A percentile compares a stretch with the other conserved stretches of the same genome.
phyloP scores from a whole-genome alignment of 2,113 vertebrate genomes.

The Lethenteron camtschaticum region DNA sequence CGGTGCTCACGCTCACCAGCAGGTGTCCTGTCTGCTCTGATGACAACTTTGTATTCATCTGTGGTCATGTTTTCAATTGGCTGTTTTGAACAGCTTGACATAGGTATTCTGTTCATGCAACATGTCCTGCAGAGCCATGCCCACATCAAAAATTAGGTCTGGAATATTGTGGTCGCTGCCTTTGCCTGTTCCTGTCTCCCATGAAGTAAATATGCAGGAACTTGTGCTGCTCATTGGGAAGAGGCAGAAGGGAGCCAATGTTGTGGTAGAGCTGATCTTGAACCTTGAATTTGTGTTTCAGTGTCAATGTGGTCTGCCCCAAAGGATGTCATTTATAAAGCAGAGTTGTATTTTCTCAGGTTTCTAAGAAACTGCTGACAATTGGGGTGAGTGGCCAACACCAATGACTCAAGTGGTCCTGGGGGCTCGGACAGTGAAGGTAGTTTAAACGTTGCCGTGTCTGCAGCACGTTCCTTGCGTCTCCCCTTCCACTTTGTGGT shows the following conservation, averaged over 20 bases:
- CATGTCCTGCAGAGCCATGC: background rate
- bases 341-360: too few relatives aligned
- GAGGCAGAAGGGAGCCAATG: background rate
- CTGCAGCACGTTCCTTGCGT: too few relatives aligned
- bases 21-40: background rate
- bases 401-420: too few relatives aligned
- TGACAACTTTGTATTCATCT: background rate
- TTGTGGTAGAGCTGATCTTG: background rate
- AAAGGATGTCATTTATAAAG: too few relatives aligned
- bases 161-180: background rate
- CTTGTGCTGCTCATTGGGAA: background rate
- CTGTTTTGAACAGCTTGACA: background rate
- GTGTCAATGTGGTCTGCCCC: too few relatives aligned
- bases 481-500: too few relatives aligned
- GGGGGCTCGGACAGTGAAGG: too few relatives aligned
- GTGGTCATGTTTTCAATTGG: background rate
- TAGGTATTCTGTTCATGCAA: background rate
- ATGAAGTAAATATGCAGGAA: background rate
- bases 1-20: background rate
- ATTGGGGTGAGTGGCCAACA: too few relatives aligned
- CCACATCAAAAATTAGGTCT: background rate
- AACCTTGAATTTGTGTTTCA: background rate
- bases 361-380: too few relatives aligned
- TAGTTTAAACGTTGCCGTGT: too few relatives aligned
- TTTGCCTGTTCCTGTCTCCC: background rate